phyloP scores from a whole-genome alignment of 2,113 vertebrate genomes.

The Sylvicapra grimmia region DNA sequence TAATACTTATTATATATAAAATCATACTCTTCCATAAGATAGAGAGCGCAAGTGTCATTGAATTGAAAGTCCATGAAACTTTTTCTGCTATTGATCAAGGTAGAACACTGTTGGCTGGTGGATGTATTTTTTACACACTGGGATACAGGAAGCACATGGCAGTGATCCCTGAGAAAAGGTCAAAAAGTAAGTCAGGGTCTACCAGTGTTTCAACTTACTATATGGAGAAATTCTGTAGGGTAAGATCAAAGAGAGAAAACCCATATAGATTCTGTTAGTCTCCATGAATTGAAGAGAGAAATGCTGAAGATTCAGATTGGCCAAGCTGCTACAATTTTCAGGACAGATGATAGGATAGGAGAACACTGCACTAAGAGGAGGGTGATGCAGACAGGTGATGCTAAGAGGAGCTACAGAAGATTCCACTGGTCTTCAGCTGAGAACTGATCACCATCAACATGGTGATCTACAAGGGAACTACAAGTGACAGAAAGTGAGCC shows the following conservation, averaged over 20 bases:
- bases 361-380: background rate
- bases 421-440: background rate
- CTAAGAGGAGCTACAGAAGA: background rate
- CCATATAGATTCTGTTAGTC: background rate
- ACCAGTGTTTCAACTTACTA: background rate
- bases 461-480: background rate
- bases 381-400: background rate
- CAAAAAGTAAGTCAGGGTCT: background rate
- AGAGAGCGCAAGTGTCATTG: background rate
- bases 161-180: background rate
- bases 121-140: background rate
- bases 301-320: background rate
- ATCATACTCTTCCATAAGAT: background rate
- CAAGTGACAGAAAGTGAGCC: background rate
- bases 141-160: background rate
- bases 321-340: background rate
- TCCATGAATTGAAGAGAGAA: background rate
- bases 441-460: background rate
- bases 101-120: background rate
- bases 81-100: background rate
- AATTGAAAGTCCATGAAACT: background rate
- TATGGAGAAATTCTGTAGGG: background rate
- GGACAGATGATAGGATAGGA: background rate
- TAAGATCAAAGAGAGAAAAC: background rate
- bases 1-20: background rate